Percentiles rank a stretch among this genome's conserved stretches.
Conservation (phyloP, 2,888 invertebrate species). For the Danaus chrysippus region DNA sequence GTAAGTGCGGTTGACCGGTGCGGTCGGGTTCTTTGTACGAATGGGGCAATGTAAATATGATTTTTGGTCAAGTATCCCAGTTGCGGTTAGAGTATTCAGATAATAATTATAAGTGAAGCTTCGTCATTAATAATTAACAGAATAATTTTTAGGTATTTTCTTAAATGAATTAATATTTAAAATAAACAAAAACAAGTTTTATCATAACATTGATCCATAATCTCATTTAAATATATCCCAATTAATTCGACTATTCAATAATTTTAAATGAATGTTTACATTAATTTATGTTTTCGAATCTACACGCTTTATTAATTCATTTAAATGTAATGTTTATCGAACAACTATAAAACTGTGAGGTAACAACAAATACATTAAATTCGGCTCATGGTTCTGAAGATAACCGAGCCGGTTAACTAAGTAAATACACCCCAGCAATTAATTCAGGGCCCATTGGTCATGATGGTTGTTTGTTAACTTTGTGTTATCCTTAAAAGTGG, state of each 20-base stretch:
- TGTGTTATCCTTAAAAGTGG: constrained; percentile 37
- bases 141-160: too few species aligned
- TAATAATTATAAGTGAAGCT: too few species aligned
- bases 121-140: too few species aligned
- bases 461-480: constrained; percentile 71
- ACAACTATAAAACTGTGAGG: constrained; percentile 31
- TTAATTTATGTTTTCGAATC: too few species aligned
- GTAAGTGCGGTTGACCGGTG: constrained; percentile 73
- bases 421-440: constrained; percentile 73
- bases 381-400: constrained; percentile 66
- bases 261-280: too few species aligned
- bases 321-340: constrained; percentile 13
- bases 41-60: constrained; percentile 67
- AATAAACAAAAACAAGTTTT: too few species aligned
- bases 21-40: constrained; percentile 48
- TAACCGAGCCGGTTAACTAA: constrained; percentile 66
- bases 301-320: too few species aligned
- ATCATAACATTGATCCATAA: too few species aligned
- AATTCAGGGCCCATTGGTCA: constrained; percentile 75
- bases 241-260: too few species aligned
- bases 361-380: constrained; percentile 44
- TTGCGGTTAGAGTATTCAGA: constrained; percentile 48
- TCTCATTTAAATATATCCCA: too few species aligned
- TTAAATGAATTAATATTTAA: too few species aligned
- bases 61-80: constrained; percentile 65